Conservation (phyloP, 2,888 invertebrate genomes). For the Pseudanteris insignis region DNA sequence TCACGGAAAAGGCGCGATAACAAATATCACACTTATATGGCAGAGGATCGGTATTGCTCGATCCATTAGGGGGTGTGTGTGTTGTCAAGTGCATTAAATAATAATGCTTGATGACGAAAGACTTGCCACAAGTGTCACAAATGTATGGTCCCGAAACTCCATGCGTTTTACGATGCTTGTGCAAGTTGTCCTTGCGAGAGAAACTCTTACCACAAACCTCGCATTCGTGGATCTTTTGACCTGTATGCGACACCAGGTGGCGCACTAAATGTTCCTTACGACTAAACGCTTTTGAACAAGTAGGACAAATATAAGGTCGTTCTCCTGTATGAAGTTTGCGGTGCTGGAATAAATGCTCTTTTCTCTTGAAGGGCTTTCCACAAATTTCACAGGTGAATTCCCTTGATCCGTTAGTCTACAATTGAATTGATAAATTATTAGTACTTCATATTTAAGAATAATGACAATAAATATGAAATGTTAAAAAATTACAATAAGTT, state of each 20-base stretch:
- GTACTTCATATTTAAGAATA: too few relatives aligned
- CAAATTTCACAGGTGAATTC: slow-evolving; percentile 71
- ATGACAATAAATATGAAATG: neutral
- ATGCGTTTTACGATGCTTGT: slow-evolving; percentile 72
- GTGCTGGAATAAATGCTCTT: slow-evolving; percentile 77
- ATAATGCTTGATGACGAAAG: slow-evolving; percentile 75
- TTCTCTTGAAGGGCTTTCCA: slow-evolving; percentile 73
- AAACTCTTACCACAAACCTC: slow-evolving; percentile 71
- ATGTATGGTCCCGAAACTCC: slow-evolving; percentile 71
- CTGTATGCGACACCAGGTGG: slow-evolving; percentile 75
- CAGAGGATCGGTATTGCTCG: slow-evolving; percentile 55
- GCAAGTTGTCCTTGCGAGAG: slow-evolving; percentile 70
- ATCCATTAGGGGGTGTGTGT: slow-evolving; percentile 62
- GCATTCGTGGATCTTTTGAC: slow-evolving; percentile 74
- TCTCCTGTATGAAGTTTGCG: slow-evolving; percentile 75
- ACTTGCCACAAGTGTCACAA: slow-evolving; percentile 74
- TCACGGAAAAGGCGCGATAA: slow-evolving; percentile 70
- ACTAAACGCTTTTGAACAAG: slow-evolving; percentile 75
- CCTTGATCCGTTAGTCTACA: slow-evolving; percentile 46
- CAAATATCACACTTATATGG: slow-evolving; percentile 73
- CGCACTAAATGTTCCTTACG: slow-evolving; percentile 76
- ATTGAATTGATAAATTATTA: too few relatives aligned
- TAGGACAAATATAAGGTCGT: slow-evolving; percentile 74
- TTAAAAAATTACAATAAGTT: too few relatives aligned
- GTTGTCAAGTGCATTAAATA: slow-evolving; percentile 73